Evolutionary conservation across 2,797 vertebrate species (phyloP).

Genomic region (Poeciliopsis infans): DNA sequence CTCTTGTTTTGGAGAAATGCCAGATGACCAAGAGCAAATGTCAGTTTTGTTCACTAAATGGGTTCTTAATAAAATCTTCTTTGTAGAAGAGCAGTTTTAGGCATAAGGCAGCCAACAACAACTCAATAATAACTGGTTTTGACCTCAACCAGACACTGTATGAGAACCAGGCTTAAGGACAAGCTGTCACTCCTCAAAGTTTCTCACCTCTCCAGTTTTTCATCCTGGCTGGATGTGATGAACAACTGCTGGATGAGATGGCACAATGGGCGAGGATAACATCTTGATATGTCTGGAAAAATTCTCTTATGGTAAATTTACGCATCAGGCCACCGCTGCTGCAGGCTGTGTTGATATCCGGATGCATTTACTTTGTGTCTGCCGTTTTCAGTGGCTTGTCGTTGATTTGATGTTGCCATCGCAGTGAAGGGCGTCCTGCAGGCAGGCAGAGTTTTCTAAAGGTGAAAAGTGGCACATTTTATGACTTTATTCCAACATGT

Average conservation of each 20-base stretch:
- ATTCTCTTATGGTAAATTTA: slow-evolving; percentile 51
- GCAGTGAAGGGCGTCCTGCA: slow-evolving; percentile 12
- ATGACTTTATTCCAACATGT: neutral
- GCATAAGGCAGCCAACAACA: neutral
- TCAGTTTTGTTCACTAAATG: slow-evolving; percentile 16
- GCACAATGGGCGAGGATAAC: slow-evolving; percentile 36
- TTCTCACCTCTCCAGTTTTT: slow-evolving; percentile 17
- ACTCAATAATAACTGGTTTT: neutral
- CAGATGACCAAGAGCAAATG: neutral
- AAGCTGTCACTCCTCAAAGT: slow-evolving; percentile 13
- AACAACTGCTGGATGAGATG: slow-evolving; percentile 38
- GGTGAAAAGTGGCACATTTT: slow-evolving; percentile 10
- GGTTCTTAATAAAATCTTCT: slow-evolving; percentile 1
- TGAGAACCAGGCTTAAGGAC: neutral
- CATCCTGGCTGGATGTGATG: slow-evolving; percentile 36
- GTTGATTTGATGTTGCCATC: slow-evolving; percentile 15
- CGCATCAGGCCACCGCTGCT: slow-evolving; percentile 41
- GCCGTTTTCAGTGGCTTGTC: slow-evolving; percentile 10
- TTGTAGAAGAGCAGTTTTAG: neutral
- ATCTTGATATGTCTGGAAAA: slow-evolving; percentile 43
- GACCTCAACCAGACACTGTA: neutral
- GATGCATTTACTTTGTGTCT: slow-evolving; percentile 2
- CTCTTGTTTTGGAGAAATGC: neutral
- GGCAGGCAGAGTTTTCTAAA: slow-evolving; percentile 16
- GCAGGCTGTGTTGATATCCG: slow-evolving; percentile 36